Base-by-base conservation (phyloP, 1,140 invertebrate genomes). In the Spodoptera litura region DNA sequence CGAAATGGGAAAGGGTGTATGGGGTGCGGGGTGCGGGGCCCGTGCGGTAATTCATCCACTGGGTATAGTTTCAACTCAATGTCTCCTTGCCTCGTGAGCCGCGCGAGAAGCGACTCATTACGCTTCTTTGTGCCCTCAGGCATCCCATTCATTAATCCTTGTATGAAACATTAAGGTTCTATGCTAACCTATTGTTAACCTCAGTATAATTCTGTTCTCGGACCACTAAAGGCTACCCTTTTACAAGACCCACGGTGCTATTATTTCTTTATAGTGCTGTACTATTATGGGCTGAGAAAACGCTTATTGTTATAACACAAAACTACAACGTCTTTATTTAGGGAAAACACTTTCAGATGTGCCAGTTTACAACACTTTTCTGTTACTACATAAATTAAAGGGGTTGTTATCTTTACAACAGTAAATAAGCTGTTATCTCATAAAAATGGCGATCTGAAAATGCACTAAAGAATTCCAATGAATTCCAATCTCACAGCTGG, bases 31-130 rank as follows among this genome's bases (percentile, higher is more conserved):
- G 15, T 8, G 71, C 3, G 62, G 20, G 25, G 4, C 38, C 31
- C 27, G 74, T 64, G 70, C 70, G 78, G 84, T 80, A 78, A 85
- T 78, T 81, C 81, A 83, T 83, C 78, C 81, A 49, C 80, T 79
- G 78, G 66, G 51, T 70, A 76, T 81, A 85, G 82, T 85, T 82
- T 81, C 66, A 81, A 75, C 68, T 73, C 61, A 79, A 81, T 79
- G 68, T 78, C 70, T 75, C 62, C 66, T 76, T 78, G 72, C 74
- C 55, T 31, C 52, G 62, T 66, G 38, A 49, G 15, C 62, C 62
- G 38, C 66, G 56, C 70, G 73, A 77, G 64, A 58, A 78, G 52
- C 66, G 64, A 70, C 68, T 83, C 83, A 79, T 85, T 81, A 80
- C 61, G 72, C 75, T 80, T 79, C 84, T 83, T 83, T 83, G 82